Conservation (phyloP, 1,140 invertebrate species). For the Papilio polyxenes region DNA sequence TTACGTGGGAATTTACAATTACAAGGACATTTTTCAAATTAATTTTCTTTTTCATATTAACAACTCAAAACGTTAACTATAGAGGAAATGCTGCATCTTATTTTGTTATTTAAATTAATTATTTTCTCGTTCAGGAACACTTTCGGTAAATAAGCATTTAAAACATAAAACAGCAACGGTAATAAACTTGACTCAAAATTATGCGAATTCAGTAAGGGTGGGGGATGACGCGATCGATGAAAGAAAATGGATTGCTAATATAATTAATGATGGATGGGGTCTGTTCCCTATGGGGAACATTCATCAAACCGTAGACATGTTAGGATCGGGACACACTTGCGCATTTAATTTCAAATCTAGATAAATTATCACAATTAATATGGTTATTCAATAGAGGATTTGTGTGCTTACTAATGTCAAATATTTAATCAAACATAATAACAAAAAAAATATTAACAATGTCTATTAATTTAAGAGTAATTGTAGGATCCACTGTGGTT, state of each 20-base stretch:
- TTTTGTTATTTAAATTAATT: neutral
- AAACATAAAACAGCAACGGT: neutral
- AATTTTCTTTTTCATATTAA: neutral
- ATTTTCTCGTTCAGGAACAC: neutral
- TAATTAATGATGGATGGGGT: slow-evolving; percentile 43
- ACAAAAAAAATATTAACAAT: too few relatives aligned
- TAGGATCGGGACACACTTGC: neutral
- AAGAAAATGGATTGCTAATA: slow-evolving; percentile 46
- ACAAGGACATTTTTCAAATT: neutral
- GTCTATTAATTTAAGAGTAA: neutral
- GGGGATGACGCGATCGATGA: slow-evolving; percentile 44
- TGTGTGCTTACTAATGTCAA: neutral
- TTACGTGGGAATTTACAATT: neutral
- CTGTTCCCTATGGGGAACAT: slow-evolving; percentile 36
- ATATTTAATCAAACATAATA: too few relatives aligned
- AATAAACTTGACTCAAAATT: neutral
- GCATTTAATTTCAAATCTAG: slow-evolving; percentile 2
- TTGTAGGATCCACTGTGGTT: neutral
- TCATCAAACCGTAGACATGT: slow-evolving; percentile 14
- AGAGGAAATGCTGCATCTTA: too few relatives aligned
- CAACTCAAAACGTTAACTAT: too few relatives aligned
- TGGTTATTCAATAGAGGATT: neutral
- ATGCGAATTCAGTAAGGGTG: neutral
- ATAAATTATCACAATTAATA: neutral
- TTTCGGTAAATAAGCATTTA: neutral